Evolutionary conservation across 2,113 vertebrate genomes (phyloP).

Genomic region (Maccullochella peelii): DNA sequence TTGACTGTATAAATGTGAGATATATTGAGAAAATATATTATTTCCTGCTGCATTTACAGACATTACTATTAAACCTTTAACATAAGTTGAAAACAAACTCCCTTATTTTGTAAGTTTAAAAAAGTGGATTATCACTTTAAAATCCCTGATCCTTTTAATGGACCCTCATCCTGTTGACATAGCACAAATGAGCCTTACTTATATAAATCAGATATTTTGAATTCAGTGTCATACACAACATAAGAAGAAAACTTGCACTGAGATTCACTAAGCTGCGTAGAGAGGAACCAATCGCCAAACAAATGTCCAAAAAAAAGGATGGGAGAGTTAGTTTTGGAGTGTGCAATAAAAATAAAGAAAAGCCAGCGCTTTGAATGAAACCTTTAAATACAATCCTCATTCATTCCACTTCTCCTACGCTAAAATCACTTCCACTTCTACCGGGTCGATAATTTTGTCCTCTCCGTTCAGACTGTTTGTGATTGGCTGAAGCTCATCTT

Average conservation of each 20-base stretch:
- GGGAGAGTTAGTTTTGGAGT: background rate
- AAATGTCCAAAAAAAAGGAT: background rate
- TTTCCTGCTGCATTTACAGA: background rate
- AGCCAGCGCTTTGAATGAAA: constrained; percentile 8
- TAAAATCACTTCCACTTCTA: constrained; percentile 57
- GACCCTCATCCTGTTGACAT: background rate
- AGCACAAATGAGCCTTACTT: background rate
- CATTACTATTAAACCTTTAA: background rate
- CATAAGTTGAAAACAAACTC: background rate
- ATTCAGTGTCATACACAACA: constrained; percentile 7
- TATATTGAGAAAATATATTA: background rate
- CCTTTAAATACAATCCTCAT: constrained; percentile 33
- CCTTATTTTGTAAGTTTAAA: background rate
- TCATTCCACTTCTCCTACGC: constrained; percentile 46
- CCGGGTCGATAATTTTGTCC: constrained; percentile 50
- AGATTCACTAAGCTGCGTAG: constrained; percentile 7
- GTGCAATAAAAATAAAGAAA: constrained; percentile 24
- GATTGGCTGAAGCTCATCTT: constrained; percentile 26
- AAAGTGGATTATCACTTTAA: background rate
- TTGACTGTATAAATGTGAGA: background rate
- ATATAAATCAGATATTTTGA: background rate
- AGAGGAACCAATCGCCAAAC: constrained; percentile 35
- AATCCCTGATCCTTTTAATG: background rate
- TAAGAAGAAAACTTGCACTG: background rate
- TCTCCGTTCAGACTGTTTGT: constrained; percentile 46